Conservation (phyloP, 2,888 invertebrate genomes). For the Microdon myrmicae region DNA sequence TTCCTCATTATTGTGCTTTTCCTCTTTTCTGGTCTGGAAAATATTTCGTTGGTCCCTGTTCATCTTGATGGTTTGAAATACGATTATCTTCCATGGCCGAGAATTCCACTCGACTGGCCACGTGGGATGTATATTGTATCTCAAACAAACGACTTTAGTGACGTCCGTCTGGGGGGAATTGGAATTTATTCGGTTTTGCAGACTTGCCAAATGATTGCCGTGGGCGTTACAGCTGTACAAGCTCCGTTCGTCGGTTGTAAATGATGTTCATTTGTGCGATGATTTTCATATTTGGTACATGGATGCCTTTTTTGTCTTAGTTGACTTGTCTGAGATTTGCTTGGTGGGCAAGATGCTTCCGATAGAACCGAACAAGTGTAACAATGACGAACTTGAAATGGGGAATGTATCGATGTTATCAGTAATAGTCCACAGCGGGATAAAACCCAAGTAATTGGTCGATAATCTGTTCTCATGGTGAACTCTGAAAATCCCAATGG, state of each 20-base stretch:
- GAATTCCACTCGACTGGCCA: conserved; percentile 33
- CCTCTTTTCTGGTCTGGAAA: conserved; percentile 8
- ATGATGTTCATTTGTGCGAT: no score
- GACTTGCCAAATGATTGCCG: conserved; percentile 27
- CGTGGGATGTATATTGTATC: conserved; percentile 23
- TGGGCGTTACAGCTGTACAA: conserved; percentile 7
- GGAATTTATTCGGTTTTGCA: conserved; percentile 30
- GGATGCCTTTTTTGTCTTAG: no score
- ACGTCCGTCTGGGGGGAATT: conserved; percentile 44
- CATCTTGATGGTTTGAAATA: conserved; percentile 23
- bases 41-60: conserved; percentile 11
- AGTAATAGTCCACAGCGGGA: no score
- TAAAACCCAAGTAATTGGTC: no score
- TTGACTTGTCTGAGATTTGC: no score
- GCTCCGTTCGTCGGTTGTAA: neutral
- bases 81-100: conserved; percentile 39
- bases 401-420: no score
- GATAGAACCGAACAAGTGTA: no score
- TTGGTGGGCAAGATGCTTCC: no score
- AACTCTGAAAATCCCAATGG: no score
- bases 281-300: no score
- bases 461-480: no score
- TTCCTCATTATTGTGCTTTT: conserved; percentile 36
- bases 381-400: no score
- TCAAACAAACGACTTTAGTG: conserved; percentile 40